A percentile compares a stretch with the other conserved stretches of the same genome.
These are phyloP conservation scores for Drosophila percnosoma DNA, from an alignment of 2,888 invertebrate species.

Conservation along the genomic window DNA sequence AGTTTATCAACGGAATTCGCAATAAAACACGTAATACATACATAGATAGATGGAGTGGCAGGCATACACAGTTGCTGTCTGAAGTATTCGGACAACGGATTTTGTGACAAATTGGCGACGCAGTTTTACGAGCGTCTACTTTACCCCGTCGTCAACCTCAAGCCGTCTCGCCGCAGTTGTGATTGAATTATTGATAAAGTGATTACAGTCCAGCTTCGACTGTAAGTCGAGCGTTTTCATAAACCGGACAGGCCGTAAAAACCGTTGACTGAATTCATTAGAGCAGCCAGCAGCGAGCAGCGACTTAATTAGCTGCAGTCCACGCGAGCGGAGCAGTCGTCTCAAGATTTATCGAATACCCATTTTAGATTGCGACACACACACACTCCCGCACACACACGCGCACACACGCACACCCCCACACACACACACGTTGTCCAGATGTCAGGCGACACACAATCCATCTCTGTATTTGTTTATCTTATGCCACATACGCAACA, in stretches of 20 bases:
- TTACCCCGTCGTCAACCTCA: background rate
- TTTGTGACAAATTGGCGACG: constrained; percentile 60
- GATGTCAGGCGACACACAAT: constrained; percentile 76
- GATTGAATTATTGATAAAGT: constrained; percentile 81
- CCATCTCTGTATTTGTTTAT: constrained; percentile 79
- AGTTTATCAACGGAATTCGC: constrained; percentile 58
- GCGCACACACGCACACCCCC: constrained; percentile 66
- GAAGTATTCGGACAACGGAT: constrained; percentile 30
- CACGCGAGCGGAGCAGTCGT: background rate
- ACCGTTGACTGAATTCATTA: constrained; percentile 62
- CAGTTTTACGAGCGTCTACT: constrained; percentile 65
- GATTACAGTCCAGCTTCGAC: constrained; percentile 57
- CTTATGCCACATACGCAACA: constrained; percentile 69
- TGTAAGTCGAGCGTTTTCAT: constrained; percentile 32
- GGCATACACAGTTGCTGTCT: constrained; percentile 18
- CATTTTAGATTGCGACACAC: constrained; percentile 66
- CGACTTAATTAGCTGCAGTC: constrained; percentile 51
- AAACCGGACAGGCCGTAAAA: constrained; percentile 54
- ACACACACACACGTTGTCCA: constrained; percentile 59
- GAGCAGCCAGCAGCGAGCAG: constrained; percentile 22
- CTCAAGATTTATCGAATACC: constrained; percentile 65
- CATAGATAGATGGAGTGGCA: background rate
- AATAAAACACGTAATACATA: constrained; percentile 69
- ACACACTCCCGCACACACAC: constrained; percentile 66
- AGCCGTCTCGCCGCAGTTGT: constrained; percentile 38